Base-by-base conservation (phyloP, 2,113 vertebrate species). In the Colaptes auratus region DNA sequence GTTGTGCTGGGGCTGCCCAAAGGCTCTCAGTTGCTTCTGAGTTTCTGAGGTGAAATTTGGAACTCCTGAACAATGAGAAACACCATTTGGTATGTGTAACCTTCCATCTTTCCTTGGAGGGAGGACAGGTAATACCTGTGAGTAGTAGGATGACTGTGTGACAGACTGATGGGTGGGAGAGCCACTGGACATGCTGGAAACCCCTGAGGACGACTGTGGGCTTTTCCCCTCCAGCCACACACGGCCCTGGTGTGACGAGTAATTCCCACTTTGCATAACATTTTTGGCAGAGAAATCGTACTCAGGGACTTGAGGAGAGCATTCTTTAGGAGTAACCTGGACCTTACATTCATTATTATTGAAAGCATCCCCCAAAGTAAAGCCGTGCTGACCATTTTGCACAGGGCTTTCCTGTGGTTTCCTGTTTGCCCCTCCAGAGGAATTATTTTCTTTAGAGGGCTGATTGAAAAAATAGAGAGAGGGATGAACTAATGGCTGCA, bases 181-280 rank as follows among this genome's bases (percentile, higher is more conserved):
- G 31, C 74, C 92, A 50, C 53, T 9, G 0, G 95, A 92, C 56
- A 70, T 53, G 30, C 87, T 21, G 30, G 96, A 95, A 59, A 83
- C 82, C 44, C 90, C 94, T 3, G 96, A 94, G 33, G 97, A 95
- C 0, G 75, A 83, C 33, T 95, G 96, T 0, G 93, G 73, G 25
- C 84, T 96, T 31, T 88, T 92, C 30, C 76, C 92, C 63, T 97
- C 95, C 66, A 97, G 83, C 97, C 96, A 96, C 0, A 1, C 33
- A 16, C 11, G 3, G 2, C 92, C 92, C 12, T 12, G 87, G 83
- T 64, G 76, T 0, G 52, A 86, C 3, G 87, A 85, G 1, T 83
- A 94, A 36, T 30, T 96, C 59, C 88, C 87, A 44, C 81, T 95
- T 6, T 91, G 90, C 31, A 39, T 10, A 24, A 59, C 1, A 2